Evolutionary conservation across 2,797 vertebrate species (phyloP).

Genomic region (Ptychadena robeensis): DNA sequence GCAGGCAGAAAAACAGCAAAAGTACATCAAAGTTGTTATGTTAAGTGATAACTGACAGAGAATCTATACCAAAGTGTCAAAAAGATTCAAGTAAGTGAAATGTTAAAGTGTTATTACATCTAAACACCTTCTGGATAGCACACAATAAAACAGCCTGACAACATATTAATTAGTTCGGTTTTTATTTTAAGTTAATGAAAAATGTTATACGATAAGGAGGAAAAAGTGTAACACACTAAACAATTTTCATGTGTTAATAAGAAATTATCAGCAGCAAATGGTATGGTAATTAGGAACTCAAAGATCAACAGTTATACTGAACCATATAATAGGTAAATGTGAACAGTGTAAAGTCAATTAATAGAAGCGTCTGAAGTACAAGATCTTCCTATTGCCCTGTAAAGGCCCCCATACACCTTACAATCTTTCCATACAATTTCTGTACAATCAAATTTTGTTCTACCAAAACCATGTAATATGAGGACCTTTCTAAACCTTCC

Average conservation of each 20-base stretch:
- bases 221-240: neutral
- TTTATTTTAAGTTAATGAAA: neutral
- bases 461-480: too few species aligned
- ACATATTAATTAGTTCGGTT: neutral
- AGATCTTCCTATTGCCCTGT: too few species aligned
- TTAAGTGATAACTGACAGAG: slow-evolving; percentile 23
- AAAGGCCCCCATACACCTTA: too few species aligned
- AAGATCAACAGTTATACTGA: neutral
- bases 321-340: too few species aligned
- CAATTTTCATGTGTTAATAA: neutral
- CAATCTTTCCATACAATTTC: too few species aligned
- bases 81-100: slow-evolving; percentile 33
- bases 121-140: neutral
- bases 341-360: too few species aligned
- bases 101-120: slow-evolving; percentile 17
- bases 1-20: slow-evolving; percentile 13
- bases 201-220: neutral
- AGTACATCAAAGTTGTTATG: slow-evolving; percentile 24
- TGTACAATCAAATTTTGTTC: too few species aligned
- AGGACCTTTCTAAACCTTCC: too few species aligned
- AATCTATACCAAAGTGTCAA: slow-evolving; percentile 17
- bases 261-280: neutral
- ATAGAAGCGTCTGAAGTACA: too few species aligned
- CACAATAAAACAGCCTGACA: slow-evolving; percentile 9
- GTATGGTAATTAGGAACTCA: neutral